Evolutionary conservation across 2,797 vertebrate species (phyloP), one percentile per base, ranked within the genome.

Genomic region (Carduelis carduelis): DNA sequence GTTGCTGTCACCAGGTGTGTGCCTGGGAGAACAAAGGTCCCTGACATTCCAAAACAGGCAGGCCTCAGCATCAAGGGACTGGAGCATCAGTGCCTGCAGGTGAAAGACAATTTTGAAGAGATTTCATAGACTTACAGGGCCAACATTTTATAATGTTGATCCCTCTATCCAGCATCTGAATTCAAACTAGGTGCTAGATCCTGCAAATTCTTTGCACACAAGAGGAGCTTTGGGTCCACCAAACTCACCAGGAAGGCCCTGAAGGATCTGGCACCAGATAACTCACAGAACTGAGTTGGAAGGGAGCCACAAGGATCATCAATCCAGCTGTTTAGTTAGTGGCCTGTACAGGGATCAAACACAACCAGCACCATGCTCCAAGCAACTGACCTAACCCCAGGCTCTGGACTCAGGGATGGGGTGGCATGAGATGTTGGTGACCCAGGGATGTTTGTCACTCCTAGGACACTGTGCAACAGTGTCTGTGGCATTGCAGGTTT

Each of bases 321-420:
- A 63, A 37, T 11, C 37, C 64, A 70, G 0, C 8, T 70, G 7
- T 26, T 50, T 9, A 56, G 20, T 24, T 23, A 50, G 53, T 22
- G 21, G 28, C 14, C 8, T 6, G 4, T 27, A 14, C 2, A 50
- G 44, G 28, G n/a, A 11, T 50, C 64, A 70, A 34, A 34, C 28
- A 34, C 6, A 37, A 28, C 15, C 18, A 50, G 19, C 32, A 69
- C 13, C 43, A 9, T 34, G 64, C 24, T 70, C 71, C 46, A 23
- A 46, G 3, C 20, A 52, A 0, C 20, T 11, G 28, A 44, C 24
- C 24, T 19, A 30, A 39, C 3, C 7, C 39, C n/a, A 32, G 43
- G 23, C 44, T 44, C 44, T 57, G 46, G 34, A 30, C 47, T 15
- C 12, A 41, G 26, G 18, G 15, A 22, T 15, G 39, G 59, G 50